Percentiles rank a stretch among this genome's conserved stretches.
phyloP scores from a whole-genome alignment of 2,113 vertebrate species.

The Mastomys natalensis region DNA sequence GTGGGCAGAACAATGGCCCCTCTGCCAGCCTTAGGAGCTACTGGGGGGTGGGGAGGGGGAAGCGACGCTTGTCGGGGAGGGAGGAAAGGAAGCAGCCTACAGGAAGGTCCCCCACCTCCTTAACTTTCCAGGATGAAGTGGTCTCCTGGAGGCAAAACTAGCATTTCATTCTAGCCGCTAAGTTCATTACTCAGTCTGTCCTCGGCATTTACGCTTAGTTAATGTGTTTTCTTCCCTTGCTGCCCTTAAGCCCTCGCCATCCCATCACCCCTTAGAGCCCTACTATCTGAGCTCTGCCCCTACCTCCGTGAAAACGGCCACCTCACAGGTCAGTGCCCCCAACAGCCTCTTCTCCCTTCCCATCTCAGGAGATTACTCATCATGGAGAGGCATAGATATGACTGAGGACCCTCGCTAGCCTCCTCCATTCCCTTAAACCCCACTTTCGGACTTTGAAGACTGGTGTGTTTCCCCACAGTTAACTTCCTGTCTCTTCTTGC shows the following conservation, averaged over 20 bases:
- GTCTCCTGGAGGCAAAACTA: slow-evolving; percentile 57
- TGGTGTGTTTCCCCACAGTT: neutral
- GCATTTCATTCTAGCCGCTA: slow-evolving; percentile 24
- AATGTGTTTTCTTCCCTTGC: slow-evolving; percentile 42
- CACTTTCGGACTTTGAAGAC: neutral
- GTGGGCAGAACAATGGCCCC: slow-evolving; percentile 37
- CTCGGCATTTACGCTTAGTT: slow-evolving; percentile 22
- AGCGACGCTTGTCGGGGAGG: no score
- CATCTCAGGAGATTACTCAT: neutral
- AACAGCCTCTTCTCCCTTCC: slow-evolving; percentile 49
- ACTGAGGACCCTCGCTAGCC: neutral
- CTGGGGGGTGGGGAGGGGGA: neutral
- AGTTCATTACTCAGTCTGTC: slow-evolving; percentile 41
- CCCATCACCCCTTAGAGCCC: slow-evolving; percentile 7
- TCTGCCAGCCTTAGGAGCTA: neutral
- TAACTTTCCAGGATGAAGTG: slow-evolving; percentile 39
- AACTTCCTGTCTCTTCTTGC: neutral
- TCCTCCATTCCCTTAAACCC: neutral
- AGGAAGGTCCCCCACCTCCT: neutral
- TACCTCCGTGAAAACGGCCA: neutral
- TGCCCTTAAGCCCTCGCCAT: neutral
- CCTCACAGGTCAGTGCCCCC: neutral
- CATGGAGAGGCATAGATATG: neutral
- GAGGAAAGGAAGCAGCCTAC: slow-evolving; percentile 10
- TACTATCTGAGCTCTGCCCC: slow-evolving; percentile 4